Conservation (phyloP, 2,113 vertebrate genomes). For the Oophaga pumilio region DNA sequence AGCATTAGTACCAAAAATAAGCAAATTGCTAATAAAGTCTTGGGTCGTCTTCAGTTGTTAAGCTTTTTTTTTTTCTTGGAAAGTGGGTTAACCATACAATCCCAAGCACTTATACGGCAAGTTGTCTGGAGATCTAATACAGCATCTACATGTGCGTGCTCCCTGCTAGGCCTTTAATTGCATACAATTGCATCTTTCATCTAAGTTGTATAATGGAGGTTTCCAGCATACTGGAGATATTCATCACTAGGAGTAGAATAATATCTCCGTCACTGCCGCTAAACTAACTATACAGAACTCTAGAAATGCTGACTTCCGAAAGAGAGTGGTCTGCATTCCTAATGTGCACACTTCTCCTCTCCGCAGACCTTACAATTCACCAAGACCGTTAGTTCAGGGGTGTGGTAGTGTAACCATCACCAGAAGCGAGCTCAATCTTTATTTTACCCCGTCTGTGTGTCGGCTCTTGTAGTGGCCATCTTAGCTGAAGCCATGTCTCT, state of each 20-base stretch:
- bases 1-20: not conserved
- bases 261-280: not conserved
- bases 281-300: not conserved
- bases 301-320: not conserved
- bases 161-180: no score
- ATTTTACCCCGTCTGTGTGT: no score
- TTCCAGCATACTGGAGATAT: no score
- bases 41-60: not conserved
- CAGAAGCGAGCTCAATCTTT: no score
- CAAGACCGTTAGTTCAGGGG: not conserved
- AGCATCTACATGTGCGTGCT: no score
- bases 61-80: no score
- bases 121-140: no score
- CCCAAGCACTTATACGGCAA: not conserved
- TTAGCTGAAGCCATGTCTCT: not conserved
- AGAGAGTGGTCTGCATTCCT: not conserved
- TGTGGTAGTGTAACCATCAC: no score
- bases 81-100: not conserved
- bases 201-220: no score
- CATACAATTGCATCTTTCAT: no score
- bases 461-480: not conserved
- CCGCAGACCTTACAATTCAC: not conserved
- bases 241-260: no score
- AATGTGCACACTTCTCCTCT: not conserved
- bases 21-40: not conserved